Evolutionary conservation across 2,888 invertebrate species (phyloP).

Genomic region (Pardosa pseudoannulata): DNA sequence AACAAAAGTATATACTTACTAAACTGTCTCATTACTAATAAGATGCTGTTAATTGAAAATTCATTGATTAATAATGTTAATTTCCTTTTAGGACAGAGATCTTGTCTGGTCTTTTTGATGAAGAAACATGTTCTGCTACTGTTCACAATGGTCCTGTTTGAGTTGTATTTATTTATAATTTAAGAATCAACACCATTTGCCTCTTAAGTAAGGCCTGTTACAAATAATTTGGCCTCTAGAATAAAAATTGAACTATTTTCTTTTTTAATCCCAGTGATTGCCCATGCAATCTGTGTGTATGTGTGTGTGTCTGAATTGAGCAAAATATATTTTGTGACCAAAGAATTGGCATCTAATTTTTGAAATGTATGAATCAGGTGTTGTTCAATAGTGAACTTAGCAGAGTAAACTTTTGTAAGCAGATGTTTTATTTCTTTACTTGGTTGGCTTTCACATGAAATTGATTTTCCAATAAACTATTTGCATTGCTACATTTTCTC

Average conservation of each 20-base stretch:
- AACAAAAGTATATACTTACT: too few relatives aligned
- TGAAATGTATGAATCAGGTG: too few relatives aligned
- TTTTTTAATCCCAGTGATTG: background rate
- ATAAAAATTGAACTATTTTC: background rate
- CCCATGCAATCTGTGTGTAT: background rate
- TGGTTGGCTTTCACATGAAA: too few relatives aligned
- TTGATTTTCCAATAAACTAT: too few relatives aligned
- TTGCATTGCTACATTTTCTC: too few relatives aligned
- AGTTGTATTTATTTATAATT: background rate
- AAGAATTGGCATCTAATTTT: background rate
- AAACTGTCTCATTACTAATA: too few relatives aligned
- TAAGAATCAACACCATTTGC: background rate
- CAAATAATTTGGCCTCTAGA: background rate
- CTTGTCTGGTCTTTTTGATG: conserved; percentile 12
- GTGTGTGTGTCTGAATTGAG: conserved; percentile 13
- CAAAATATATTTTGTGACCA: conserved; percentile 38
- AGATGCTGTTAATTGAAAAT: too few relatives aligned
- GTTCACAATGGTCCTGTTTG: conserved; percentile 25
- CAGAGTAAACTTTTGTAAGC: too few relatives aligned
- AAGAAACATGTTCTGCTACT: conserved; percentile 18
- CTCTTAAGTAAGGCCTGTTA: background rate
- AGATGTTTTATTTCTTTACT: too few relatives aligned
- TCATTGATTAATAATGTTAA: too few relatives aligned
- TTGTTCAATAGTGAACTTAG: too few relatives aligned
- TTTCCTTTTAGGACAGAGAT: conserved; percentile 10